Evolutionary conservation across 2,113 vertebrate genomes (phyloP).

Genomic region (Engraulis encrasicolus): DNA sequence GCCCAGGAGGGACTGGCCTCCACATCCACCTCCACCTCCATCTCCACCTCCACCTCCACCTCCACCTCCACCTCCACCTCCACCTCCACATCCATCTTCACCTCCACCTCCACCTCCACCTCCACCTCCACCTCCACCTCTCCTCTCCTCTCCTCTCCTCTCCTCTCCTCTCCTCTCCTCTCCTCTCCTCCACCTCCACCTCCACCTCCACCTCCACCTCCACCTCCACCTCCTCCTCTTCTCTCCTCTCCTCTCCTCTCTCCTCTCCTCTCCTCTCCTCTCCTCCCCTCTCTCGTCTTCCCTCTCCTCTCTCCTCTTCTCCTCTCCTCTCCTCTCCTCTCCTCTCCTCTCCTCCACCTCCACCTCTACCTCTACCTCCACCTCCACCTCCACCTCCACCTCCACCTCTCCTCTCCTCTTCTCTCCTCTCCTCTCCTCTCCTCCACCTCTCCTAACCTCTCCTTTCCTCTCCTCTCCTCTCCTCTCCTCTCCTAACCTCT

Average conservation of each 20-base stretch:
- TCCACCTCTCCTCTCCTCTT: conserved; percentile 12
- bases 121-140: too few relatives aligned
- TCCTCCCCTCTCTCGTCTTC: too few relatives aligned
- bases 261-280: too few relatives aligned
- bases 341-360: background rate
- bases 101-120: background rate
- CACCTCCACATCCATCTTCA: background rate
- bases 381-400: background rate
- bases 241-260: too few relatives aligned
- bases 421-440: background rate
- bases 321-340: conserved; percentile 16
- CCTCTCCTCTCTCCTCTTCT: background rate
- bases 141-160: too few relatives aligned
- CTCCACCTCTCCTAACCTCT: background rate
- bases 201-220: too few relatives aligned
- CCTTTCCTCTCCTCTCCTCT: background rate
- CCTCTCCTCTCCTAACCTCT: too few relatives aligned
- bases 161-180: too few relatives aligned
- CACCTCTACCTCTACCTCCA: background rate
- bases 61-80: conserved; percentile 13
- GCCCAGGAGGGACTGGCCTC: background rate
- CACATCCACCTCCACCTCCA: background rate
- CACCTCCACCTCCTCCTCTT: too few relatives aligned
- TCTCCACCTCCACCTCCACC: background rate
- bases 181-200: too few relatives aligned